phyloP scores from a whole-genome alignment of 1,140 invertebrate species.

The Chironomus striatipennis region DNA sequence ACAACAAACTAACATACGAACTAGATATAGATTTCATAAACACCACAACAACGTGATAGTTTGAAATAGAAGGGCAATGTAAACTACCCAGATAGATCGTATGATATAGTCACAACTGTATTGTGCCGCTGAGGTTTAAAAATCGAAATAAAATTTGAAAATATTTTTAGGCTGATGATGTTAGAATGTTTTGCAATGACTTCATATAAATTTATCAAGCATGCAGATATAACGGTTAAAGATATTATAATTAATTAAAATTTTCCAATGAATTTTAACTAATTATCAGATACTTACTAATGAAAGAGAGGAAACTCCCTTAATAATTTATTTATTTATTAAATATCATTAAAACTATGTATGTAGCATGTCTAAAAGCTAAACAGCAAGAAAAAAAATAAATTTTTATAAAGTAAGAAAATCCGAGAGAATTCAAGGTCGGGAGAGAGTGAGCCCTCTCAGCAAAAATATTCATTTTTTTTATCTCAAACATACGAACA shows the following conservation, averaged over 20 bases:
- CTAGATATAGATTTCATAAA: no score
- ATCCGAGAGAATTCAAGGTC: neutral
- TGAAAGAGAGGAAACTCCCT: neutral
- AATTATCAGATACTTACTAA: neutral
- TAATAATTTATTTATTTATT: slow-evolving; percentile 5
- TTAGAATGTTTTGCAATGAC: neutral
- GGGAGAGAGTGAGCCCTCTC: neutral
- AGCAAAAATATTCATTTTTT: no score
- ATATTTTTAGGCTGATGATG: slow-evolving; percentile 3
- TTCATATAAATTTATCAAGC: neutral
- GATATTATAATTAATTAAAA: neutral
- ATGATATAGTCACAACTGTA: no score
- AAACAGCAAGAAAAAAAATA: no score
- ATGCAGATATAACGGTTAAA: neutral
- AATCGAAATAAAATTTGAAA: neutral
- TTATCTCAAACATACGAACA: neutral
- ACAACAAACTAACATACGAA: no score
- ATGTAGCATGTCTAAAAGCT: neutral
- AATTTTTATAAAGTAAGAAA: no score
- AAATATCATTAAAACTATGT: neutral
- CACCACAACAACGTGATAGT: no score
- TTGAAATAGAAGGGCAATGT: no score
- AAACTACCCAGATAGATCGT: no score
- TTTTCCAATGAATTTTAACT: neutral
- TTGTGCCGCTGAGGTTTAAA: neutral